Percentiles rank a stretch among this genome's conserved stretches.
Conservation (phyloP, 2,888 invertebrate species). For the Clistopyga incitator region DNA sequence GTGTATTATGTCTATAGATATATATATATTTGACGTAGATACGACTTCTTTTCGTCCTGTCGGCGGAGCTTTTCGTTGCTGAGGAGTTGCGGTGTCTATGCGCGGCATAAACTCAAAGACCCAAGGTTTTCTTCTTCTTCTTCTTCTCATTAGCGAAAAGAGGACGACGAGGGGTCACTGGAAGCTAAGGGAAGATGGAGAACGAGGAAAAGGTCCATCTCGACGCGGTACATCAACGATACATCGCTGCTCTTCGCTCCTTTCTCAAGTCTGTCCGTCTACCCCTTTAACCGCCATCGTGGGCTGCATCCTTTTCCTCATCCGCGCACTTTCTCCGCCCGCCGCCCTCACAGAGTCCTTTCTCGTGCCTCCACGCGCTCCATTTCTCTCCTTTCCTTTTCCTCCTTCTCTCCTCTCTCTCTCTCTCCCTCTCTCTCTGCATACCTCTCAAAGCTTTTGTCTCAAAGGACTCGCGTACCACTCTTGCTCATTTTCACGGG, state of each 20-base stretch:
- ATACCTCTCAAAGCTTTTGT: slow-evolving; percentile 77
- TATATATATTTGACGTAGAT: slow-evolving; percentile 17
- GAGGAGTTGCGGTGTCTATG: slow-evolving; percentile 16
- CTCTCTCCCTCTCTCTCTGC: slow-evolving; percentile 12
- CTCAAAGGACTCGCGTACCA: slow-evolving; percentile 78
- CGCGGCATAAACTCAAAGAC: slow-evolving; percentile 64
- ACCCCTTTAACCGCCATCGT: slow-evolving; percentile 67
- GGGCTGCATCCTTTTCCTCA: slow-evolving; percentile 50
- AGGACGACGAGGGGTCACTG: slow-evolving; percentile 43
- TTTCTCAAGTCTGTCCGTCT: slow-evolving; percentile 63
- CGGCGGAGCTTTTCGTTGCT: neutral
- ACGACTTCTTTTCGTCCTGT: slow-evolving; percentile 21
- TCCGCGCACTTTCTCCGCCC: slow-evolving; percentile 48
- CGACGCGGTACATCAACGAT: slow-evolving; percentile 72
- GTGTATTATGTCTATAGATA: neutral
- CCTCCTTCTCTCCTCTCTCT: slow-evolving; percentile 35
- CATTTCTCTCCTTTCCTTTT: slow-evolving; percentile 54
- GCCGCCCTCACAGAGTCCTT: slow-evolving; percentile 59
- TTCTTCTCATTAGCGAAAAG: slow-evolving; percentile 67
- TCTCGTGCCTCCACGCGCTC: slow-evolving; percentile 18
- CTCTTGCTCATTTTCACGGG: slow-evolving; percentile 80
- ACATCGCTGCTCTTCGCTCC: slow-evolving; percentile 69
- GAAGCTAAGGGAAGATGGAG: slow-evolving; percentile 47
- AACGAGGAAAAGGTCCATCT: slow-evolving; percentile 75
- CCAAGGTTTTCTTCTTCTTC: slow-evolving; percentile 67